Percentiles rank a stretch among this genome's conserved stretches.
Evolutionary conservation across 2,797 vertebrate species (phyloP).

Genomic region (Iguana delicatissima): DNA sequence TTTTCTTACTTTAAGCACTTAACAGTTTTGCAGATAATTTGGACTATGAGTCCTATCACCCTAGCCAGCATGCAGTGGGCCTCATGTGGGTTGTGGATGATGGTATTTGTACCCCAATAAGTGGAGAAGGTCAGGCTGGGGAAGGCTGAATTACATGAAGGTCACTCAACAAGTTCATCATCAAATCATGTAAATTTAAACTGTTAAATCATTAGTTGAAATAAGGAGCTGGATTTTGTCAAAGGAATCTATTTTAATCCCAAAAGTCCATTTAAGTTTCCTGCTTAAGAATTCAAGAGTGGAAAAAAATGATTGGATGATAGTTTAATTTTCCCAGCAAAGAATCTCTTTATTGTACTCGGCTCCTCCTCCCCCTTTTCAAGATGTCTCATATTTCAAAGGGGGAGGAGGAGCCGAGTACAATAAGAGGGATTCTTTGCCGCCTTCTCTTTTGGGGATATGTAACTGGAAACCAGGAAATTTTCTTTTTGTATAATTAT

Average conservation of each 20-base stretch:
- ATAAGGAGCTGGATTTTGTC: background rate
- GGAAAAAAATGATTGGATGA: background rate
- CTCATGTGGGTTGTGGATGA: background rate
- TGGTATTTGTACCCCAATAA: background rate
- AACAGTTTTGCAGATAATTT: background rate
- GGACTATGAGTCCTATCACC: background rate
- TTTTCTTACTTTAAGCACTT: no score
- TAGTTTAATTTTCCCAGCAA: background rate
- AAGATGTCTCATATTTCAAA: no score
- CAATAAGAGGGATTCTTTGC: background rate
- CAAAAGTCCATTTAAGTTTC: background rate
- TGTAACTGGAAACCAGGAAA: rapidly evolving
- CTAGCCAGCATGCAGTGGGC: background rate
- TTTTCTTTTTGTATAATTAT: background rate
- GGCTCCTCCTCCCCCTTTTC: no score
- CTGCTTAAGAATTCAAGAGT: background rate
- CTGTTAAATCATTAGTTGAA: background rate
- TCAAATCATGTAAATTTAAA: background rate
- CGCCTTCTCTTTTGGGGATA: rapidly evolving
- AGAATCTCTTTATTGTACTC: no score
- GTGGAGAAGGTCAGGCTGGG: background rate
- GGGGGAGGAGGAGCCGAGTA: background rate
- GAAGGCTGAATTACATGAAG: background rate
- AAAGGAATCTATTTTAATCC: background rate
- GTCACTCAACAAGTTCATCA: background rate